These are phyloP conservation scores for Lissocephala sabroskyi DNA, from an alignment of 2,888 invertebrate genomes.

Conservation along the genomic window DNA sequence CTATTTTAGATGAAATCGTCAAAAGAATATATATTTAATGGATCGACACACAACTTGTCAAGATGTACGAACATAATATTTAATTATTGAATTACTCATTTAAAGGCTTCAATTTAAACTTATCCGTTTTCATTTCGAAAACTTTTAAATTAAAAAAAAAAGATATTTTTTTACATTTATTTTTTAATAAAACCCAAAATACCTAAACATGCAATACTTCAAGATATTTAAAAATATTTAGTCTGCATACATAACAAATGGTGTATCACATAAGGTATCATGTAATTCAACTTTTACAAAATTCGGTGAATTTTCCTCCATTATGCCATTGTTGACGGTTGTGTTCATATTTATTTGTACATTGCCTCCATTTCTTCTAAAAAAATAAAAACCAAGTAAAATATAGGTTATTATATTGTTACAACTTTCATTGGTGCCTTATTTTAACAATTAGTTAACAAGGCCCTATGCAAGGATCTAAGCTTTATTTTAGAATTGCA, in stretches of 20 bases:
- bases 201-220: background rate
- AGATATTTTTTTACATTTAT: background rate
- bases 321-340: conserved; percentile 62
- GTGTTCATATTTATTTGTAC: too few species aligned
- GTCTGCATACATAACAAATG: conserved; percentile 91
- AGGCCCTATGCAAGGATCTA: too few species aligned
- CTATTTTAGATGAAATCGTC: conserved; percentile 79
- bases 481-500: too few species aligned
- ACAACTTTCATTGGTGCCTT: too few species aligned
- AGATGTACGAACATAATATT: too few species aligned
- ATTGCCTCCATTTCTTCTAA: background rate
- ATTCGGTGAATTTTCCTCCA: conserved; percentile 72
- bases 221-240: conserved; percentile 47
- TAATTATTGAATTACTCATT: too few species aligned
- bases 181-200: background rate
- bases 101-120: too few species aligned
- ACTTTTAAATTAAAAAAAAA: background rate
- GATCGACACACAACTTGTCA: conserved; percentile 73
- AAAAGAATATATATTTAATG: conserved; percentile 75
- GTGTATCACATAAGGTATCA: conserved; percentile 82
- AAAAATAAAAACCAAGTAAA: too few species aligned
- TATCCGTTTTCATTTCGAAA: background rate
- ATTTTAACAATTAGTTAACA: too few species aligned
- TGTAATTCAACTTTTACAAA: conserved; percentile 83
- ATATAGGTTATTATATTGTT: too few species aligned